Percentiles rank a stretch among this genome's conserved stretches.
phyloP scores from a whole-genome alignment of 2,888 invertebrate genomes.

The Drosophila demipolita region DNA sequence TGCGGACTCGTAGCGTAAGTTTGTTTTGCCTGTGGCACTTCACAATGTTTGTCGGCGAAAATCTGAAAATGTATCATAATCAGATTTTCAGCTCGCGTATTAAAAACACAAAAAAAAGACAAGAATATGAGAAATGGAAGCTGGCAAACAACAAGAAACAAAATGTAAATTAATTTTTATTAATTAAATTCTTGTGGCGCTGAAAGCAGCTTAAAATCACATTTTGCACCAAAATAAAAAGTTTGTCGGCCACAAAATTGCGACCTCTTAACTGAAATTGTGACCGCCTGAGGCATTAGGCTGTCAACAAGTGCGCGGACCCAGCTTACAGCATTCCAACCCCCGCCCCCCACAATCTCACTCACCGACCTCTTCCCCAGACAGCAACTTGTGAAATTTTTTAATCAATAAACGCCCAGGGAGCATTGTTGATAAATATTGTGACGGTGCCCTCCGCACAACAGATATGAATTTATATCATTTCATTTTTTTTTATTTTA shows the following conservation, averaged over 20 bases:
- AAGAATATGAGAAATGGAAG: conserved; percentile 25
- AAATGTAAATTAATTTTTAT: conserved; percentile 59
- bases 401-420: conserved; percentile 71
- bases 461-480: conserved; percentile 64
- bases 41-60: conserved; percentile 36
- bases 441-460: conserved; percentile 31
- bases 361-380: not conserved
- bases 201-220: conserved; percentile 71
- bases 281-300: conserved; percentile 46
- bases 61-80: conserved; percentile 48
- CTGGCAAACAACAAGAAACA: conserved; percentile 34
- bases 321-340: not conserved
- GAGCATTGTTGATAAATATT: conserved; percentile 74
- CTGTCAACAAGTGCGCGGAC: conserved; percentile 70
- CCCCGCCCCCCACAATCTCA: not conserved
- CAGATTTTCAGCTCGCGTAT: conserved; percentile 58
- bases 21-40: conserved; percentile 45
- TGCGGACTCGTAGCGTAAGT: conserved; percentile 53
- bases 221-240: conserved; percentile 31
- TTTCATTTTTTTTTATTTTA: conserved; percentile 19
- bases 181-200: conserved; percentile 66
- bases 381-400: conserved; percentile 50
- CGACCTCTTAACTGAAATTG: conserved; percentile 65
- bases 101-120: not conserved
- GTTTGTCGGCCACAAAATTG: conserved; percentile 43